A percentile compares a stretch with the other conserved stretches of the same genome.
These are phyloP conservation scores for Creontiades dilutus DNA, from an alignment of 2,888 invertebrate genomes.

Conservation along the genomic window DNA sequence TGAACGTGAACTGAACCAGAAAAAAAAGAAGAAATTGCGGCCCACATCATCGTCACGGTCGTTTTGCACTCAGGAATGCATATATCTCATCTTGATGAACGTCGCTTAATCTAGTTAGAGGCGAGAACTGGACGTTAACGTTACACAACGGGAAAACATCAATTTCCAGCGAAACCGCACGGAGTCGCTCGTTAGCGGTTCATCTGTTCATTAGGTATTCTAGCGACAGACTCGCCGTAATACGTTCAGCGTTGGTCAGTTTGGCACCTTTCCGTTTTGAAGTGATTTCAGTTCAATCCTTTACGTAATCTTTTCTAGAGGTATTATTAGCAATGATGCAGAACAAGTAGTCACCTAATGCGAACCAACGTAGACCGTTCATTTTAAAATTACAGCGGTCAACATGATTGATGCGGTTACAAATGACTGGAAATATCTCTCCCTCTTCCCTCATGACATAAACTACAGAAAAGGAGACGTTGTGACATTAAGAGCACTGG, in stretches of 20 bases:
- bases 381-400: no score
- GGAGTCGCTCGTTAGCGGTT: neutral
- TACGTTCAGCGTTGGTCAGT: neutral
- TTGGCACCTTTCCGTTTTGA: neutral
- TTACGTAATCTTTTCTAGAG: no score
- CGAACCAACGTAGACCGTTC: no score
- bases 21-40: neutral
- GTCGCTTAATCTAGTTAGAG: conserved; percentile 31
- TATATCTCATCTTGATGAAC: conserved; percentile 2
- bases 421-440: no score
- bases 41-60: neutral
- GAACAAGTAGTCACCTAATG: no score
- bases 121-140: conserved; percentile 24
- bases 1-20: neutral
- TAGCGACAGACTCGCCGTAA: neutral
- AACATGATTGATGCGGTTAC: no score
- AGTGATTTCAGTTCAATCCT: neutral
- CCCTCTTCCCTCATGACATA: no score
- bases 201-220: neutral
- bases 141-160: conserved; percentile 28
- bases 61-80: conserved; percentile 5
- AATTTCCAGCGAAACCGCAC: neutral
- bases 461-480: no score
- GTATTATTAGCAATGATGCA: no score
- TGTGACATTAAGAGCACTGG: no score